Evolutionary conservation across 2,888 invertebrate genomes (phyloP).

Genomic region (Halocaridina rubra): DNA sequence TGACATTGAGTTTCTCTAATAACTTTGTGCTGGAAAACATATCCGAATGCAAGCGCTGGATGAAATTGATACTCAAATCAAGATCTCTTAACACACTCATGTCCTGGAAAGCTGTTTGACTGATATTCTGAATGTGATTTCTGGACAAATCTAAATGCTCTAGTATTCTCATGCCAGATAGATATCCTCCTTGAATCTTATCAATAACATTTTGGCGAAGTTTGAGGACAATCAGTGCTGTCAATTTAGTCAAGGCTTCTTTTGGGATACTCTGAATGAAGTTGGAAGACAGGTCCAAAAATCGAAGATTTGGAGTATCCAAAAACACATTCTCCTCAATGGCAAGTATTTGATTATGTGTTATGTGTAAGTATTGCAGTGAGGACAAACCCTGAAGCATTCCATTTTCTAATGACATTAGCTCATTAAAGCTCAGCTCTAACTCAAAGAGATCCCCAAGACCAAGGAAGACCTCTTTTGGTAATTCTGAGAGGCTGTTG

Average conservation of each 20-base stretch:
- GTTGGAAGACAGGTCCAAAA: constrained; percentile 83
- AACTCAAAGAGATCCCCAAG: constrained; percentile 77
- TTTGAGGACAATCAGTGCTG: constrained; percentile 79
- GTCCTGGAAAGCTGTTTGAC: constrained; percentile 75
- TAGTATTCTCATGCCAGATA: constrained; percentile 78
- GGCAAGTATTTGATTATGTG: constrained; percentile 52
- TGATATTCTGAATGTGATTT: constrained; percentile 65
- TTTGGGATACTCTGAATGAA: constrained; percentile 79
- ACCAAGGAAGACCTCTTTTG: constrained; percentile 73
- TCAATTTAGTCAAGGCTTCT: constrained; percentile 77
- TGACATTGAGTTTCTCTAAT: constrained; percentile 55
- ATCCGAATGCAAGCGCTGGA: constrained; percentile 84
- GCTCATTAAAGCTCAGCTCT: constrained; percentile 81
- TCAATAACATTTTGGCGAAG: constrained; percentile 83
- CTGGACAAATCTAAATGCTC: constrained; percentile 76
- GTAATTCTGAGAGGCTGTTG: constrained; percentile 80
- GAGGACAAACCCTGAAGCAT: constrained; percentile 75
- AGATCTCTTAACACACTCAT: constrained; percentile 87
- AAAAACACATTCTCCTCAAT: constrained; percentile 32
- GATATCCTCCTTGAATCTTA: constrained; percentile 78
- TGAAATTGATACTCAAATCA: constrained; percentile 84
- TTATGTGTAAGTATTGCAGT: constrained; percentile 72
- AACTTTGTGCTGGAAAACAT: constrained; percentile 72
- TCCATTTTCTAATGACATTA: constrained; percentile 71
- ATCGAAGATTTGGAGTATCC: constrained; percentile 76